Evolutionary conservation across 2,797 vertebrate genomes (phyloP).

Genomic region (Myotis vivesi): DNA sequence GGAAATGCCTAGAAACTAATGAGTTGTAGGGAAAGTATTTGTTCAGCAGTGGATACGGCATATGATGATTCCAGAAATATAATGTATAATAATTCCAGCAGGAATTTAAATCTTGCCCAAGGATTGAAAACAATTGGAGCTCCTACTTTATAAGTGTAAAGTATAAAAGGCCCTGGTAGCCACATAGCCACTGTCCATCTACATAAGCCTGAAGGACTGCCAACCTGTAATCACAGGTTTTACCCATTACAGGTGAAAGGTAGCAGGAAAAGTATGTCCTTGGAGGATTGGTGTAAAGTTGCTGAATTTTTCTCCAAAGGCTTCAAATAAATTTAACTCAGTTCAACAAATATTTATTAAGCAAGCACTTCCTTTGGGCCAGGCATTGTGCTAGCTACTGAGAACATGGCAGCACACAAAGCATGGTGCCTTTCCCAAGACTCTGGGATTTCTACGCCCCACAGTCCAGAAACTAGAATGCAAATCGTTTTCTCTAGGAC

Average conservation of each 20-base stretch:
- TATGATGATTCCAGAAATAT: neutral
- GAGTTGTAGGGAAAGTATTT: neutral
- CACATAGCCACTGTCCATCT: neutral
- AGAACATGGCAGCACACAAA: neutral
- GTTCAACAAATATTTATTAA: conserved; percentile 8
- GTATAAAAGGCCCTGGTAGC: neutral
- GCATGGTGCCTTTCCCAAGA: neutral
- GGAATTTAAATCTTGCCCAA: neutral
- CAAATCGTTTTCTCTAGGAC: neutral
- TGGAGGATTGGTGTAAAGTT: neutral
- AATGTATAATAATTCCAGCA: neutral
- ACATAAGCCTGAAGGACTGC: neutral
- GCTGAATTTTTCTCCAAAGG: neutral
- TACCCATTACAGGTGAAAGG: neutral
- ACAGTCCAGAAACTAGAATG: neutral
- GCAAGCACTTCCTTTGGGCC: neutral
- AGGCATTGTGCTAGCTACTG: neutral
- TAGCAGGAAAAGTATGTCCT: neutral
- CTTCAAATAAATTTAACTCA: neutral
- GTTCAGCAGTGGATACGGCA: neutral
- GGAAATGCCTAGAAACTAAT: neutral
- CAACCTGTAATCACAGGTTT: neutral
- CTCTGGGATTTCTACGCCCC: neutral
- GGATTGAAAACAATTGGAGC: neutral
- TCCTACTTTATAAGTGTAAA: neutral